Evolutionary conservation across 2,888 invertebrate genomes (phyloP), one percentile per base, ranked within the genome.

Genomic region (Cenopis cana): DNA sequence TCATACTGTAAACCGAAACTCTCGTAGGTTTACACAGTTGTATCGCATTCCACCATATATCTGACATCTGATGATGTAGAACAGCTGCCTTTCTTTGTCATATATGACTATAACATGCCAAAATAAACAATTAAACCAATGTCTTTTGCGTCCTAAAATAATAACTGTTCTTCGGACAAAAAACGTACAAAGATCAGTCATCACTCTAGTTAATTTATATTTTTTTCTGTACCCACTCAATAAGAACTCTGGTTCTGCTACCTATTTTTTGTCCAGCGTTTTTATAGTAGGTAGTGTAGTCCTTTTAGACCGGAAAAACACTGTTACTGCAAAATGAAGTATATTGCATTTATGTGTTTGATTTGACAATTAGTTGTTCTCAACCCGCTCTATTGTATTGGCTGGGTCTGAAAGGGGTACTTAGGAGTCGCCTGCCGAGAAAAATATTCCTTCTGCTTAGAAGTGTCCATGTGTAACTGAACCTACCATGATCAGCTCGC

Each of bases 81-180:
- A 49, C 70, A 66, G 70, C 66, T 71, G 71, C 11, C 38, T 49
- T 49, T 50, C 38, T 50, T 67, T 61, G 41, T 67, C n/a, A 46
- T 46, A 46, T 12, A 4, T n/a, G 56, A 61, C 18, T 41, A 61
- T 17, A 9, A 64, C 20, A 38, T 12, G 4, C 18, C 33, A 56
- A 46, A 56, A 24, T 33, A 56, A 56, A 46, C 41, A 55, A 41
- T 65, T 14, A 56, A 55, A 24, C 55, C 38, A 56, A 29, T 56
- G 18, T 24, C 20, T 41, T 33, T 33, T 65, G 18, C 4, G n/a
- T 55, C 59, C 59, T 60, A 60, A 70, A 59, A 56, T 41, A 70
- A 64, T 62, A 69, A 46, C 24, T 54, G 11, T 36, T 5, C n/a
- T n/a, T n/a, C n/a, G 10, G 36, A 36, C 54, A 17, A n/a, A 49